Percentiles rank a stretch among this genome's conserved stretches.
These are phyloP conservation scores for Microhierax caerulescens DNA, from an alignment of 2,797 vertebrate species.

Conservation along the genomic window DNA sequence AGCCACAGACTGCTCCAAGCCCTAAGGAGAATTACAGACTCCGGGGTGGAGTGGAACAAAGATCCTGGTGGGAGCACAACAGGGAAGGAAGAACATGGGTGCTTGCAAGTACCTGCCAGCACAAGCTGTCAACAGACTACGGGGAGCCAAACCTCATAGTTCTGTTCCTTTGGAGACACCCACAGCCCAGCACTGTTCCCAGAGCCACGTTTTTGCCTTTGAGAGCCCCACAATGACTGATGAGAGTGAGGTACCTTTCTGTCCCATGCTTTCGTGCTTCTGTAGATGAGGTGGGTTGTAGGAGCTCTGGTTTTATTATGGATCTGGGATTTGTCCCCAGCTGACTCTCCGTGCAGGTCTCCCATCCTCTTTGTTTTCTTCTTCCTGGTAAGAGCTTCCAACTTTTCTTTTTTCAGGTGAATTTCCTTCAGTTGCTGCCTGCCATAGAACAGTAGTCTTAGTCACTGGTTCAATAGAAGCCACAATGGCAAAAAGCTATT, in stretches of 20 bases:
- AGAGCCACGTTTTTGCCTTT: not conserved
- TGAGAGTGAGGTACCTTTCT: conserved; percentile 61
- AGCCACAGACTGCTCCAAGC: not conserved
- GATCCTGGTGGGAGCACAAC: not conserved
- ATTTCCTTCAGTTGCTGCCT: conserved; percentile 80
- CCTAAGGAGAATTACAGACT: not conserved
- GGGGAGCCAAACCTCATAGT: not conserved
- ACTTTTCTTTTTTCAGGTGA: conserved; percentile 71
- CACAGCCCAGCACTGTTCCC: not conserved
- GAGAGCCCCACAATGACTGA: not conserved
- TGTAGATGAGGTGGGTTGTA: not conserved
- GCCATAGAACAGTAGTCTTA: not conserved
- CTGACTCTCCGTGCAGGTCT: conserved; percentile 62
- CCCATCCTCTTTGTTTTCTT: conserved; percentile 61
- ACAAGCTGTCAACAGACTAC: not conserved
- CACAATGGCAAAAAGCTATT: not conserved
- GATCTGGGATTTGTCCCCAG: conserved; percentile 52
- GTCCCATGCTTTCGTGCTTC: not conserved
- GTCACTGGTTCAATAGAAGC: not conserved
- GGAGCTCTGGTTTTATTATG: not conserved
- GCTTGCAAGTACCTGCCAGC: not conserved
- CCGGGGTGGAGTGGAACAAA: not conserved
- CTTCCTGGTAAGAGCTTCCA: conserved; percentile 29
- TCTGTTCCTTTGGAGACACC: not conserved
- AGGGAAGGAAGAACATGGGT: not conserved